phyloP scores from a whole-genome alignment of 2,113 vertebrate species.

The Peromyscus maniculatus region DNA sequence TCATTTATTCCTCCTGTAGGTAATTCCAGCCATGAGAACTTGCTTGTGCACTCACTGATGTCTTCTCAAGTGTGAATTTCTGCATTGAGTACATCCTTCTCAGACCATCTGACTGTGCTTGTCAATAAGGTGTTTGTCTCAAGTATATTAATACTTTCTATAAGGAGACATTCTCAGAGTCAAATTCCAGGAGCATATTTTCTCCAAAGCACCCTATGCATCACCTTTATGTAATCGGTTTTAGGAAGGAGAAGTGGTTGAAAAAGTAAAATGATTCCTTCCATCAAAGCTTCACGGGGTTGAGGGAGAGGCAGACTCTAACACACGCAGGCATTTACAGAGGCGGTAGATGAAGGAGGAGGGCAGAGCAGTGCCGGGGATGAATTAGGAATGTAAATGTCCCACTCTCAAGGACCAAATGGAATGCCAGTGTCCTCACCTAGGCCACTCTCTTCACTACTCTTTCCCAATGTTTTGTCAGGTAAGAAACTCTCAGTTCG shows the following conservation, averaged over 20 bases:
- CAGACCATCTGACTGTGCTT: background rate
- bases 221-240: background rate
- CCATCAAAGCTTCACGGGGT: background rate
- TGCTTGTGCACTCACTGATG: background rate
- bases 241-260: background rate
- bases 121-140: background rate
- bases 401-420: background rate
- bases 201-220: background rate
- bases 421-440: background rate
- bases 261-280: background rate
- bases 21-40: background rate
- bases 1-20: background rate
- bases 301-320: background rate
- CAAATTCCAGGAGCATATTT: background rate
- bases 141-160: background rate
- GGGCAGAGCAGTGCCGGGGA: background rate
- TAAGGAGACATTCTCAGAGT: slow-evolving; percentile 27
- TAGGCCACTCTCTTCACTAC: background rate
- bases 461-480: background rate
- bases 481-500: background rate
- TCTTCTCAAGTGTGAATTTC: background rate
- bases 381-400: background rate
- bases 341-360: background rate
- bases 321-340: background rate
- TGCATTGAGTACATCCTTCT: background rate